Conservation (phyloP, 2,888 invertebrate genomes). For the Leucophora obtusa region DNA sequence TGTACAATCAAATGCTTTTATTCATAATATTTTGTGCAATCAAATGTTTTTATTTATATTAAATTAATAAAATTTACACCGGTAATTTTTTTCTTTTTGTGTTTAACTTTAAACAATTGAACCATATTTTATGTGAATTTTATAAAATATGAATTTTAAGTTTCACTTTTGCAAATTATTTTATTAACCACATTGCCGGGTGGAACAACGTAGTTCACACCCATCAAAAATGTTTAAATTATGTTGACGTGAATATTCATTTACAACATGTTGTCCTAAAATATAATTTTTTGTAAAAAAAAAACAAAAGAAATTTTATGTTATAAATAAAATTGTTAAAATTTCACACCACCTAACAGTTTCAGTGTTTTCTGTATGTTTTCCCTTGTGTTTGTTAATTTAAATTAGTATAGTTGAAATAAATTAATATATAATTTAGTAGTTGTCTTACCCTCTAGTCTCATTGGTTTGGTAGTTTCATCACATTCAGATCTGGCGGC, state of each 20-base stretch:
- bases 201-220: slow-evolving; percentile 85
- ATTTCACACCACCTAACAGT: slow-evolving; percentile 1
- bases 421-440: no score
- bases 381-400: no score
- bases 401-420: no score
- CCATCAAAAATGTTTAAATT: slow-evolving; percentile 88
- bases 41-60: not conserved
- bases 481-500: slow-evolving; percentile 53
- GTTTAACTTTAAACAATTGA: slow-evolving; percentile 2
- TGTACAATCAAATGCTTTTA: slow-evolving; percentile 11
- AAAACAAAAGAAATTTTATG: not conserved
- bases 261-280: slow-evolving; percentile 85
- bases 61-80: not conserved
- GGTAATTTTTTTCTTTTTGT: not conserved
- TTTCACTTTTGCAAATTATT: slow-evolving; percentile 68
- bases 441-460: slow-evolving; percentile 41
- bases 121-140: slow-evolving; percentile 7
- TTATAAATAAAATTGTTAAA: not conserved
- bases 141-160: slow-evolving; percentile 14
- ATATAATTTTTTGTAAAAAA: slow-evolving; percentile 2
- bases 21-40: not conserved
- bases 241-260: slow-evolving; percentile 87
- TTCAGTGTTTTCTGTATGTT: slow-evolving; percentile 60
- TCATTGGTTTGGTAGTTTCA: slow-evolving; percentile 46
- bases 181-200: slow-evolving; percentile 91